A percentile compares a stretch with the other conserved stretches of the same genome.
Conservation (phyloP, 2,113 vertebrate genomes). For the Bujurquina vittata region DNA sequence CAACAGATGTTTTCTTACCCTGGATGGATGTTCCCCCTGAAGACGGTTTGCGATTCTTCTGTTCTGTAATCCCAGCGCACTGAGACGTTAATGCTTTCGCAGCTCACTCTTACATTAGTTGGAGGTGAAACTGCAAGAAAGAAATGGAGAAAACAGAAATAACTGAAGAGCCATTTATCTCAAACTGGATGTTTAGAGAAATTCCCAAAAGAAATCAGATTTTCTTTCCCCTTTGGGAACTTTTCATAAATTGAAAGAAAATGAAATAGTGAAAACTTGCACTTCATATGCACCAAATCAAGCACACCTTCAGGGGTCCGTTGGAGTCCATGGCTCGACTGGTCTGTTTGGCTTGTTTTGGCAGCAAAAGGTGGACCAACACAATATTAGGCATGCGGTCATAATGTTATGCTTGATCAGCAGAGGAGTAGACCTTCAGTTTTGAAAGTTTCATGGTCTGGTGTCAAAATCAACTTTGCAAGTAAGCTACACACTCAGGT, state of each 20-base stretch:
- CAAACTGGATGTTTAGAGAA: background rate
- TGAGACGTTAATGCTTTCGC: background rate
- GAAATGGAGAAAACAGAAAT: background rate
- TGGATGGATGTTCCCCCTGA: background rate
- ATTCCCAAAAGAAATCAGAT: rapidly evolving
- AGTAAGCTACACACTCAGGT: too few relatives aligned
- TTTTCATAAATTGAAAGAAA: background rate
- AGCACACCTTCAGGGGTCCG: too few relatives aligned
- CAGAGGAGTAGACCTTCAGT: too few relatives aligned
- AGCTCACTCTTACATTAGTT: slow-evolving; percentile 46
- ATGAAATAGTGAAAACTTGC: background rate
- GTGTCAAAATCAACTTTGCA: too few relatives aligned
- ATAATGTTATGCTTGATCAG: too few relatives aligned
- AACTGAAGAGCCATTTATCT: background rate
- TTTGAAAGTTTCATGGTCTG: too few relatives aligned
- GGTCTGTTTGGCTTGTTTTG: too few relatives aligned
- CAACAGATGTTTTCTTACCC: slow-evolving; percentile 24
- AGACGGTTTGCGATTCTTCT: background rate
- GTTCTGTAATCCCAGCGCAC: slow-evolving; percentile 44
- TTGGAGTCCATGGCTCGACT: too few relatives aligned
- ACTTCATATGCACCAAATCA: too few relatives aligned
- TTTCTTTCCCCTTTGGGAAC: background rate
- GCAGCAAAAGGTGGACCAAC: too few relatives aligned
- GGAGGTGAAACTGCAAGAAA: slow-evolving; percentile 49
- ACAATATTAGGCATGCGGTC: too few relatives aligned